Percentiles rank a stretch among this genome's conserved stretches.
Conservation (phyloP, 2,113 vertebrate genomes). For the Progne subis region DNA sequence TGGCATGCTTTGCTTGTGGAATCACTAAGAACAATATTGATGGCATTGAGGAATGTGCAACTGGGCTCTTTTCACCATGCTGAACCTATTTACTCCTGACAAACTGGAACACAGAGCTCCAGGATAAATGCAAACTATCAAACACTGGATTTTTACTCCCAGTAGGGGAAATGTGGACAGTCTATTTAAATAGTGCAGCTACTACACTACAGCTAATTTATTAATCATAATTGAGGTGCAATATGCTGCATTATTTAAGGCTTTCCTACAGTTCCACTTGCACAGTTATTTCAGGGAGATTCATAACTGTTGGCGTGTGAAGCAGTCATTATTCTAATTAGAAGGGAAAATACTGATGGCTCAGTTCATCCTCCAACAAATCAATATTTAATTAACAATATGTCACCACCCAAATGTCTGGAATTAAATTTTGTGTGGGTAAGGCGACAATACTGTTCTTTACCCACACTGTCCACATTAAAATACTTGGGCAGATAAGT, state of each 20-base stretch:
- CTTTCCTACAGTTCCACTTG: constrained; percentile 30
- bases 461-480: not conserved
- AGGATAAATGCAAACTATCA: not conserved
- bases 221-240: constrained; percentile 52
- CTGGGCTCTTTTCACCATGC: not conserved
- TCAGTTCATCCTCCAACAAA: constrained; percentile 58
- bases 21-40: not conserved
- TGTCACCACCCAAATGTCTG: constrained; percentile 40
- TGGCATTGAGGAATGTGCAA: not conserved
- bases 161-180: not conserved
- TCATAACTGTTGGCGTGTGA: constrained; percentile 1
- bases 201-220: constrained; percentile 44
- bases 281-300: constrained; percentile 43
- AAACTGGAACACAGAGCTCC: not conserved
- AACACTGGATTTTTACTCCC: not conserved
- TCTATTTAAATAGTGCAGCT: not conserved
- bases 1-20: not conserved
- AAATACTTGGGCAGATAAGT: not conserved
- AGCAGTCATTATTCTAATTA: constrained; percentile 68
- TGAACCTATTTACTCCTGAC: not conserved
- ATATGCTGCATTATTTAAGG: constrained; percentile 50
- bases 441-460: constrained; percentile 17
- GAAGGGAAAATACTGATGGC: constrained; percentile 26
- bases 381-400: constrained; percentile 78
- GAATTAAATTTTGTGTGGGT: constrained; percentile 7